These are phyloP conservation scores for Lepidonotus clava DNA, from an alignment of 2,888 invertebrate genomes.

Conservation along the genomic window DNA sequence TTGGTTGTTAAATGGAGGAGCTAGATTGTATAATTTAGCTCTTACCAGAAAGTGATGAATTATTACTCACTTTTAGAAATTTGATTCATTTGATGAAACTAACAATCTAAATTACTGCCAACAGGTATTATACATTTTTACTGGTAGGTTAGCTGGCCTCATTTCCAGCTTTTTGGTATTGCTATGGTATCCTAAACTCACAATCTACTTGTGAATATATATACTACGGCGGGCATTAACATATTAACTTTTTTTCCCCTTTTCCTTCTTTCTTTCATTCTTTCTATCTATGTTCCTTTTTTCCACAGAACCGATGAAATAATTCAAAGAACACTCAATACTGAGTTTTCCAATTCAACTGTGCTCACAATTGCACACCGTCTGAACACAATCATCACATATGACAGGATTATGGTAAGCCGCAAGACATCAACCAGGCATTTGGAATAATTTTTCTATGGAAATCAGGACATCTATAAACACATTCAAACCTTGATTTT, in stretches of 20 bases:
- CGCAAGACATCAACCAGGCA: neutral
- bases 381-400: neutral
- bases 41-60: neutral
- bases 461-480: too few relatives aligned
- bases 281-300: too few relatives aligned
- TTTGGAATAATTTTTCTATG: neutral
- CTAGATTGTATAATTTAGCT: neutral
- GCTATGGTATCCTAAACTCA: neutral
- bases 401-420: constrained; percentile 22
- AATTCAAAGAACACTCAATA: neutral
- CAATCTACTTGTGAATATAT: neutral
- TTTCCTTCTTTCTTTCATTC: neutral
- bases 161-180: too few relatives aligned
- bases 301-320: constrained; percentile 3
- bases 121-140: neutral
- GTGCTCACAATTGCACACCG: constrained; percentile 34
- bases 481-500: too few relatives aligned
- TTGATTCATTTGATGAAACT: neutral
- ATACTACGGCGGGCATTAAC: neutral
- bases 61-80: neutral
- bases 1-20: neutral
- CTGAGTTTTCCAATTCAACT: neutral
- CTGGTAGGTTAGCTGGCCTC: too few relatives aligned
- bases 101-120: neutral
- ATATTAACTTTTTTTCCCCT: neutral